Base-by-base conservation (phyloP, 2,888 invertebrate genomes). In the Entomobrya multifasciata region DNA sequence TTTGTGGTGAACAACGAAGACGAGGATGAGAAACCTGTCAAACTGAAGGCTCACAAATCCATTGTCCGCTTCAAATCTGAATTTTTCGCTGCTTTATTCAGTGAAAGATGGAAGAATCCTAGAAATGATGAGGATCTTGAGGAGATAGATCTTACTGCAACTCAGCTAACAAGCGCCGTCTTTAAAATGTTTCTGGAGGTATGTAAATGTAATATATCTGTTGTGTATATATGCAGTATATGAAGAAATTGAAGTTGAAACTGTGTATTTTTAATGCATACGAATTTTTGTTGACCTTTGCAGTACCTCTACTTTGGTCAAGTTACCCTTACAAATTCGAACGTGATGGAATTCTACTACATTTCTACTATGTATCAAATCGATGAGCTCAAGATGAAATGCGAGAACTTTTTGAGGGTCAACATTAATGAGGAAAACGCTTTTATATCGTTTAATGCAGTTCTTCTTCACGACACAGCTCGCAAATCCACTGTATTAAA, bases 121-220 rank as follows among this genome's bases (percentile, higher is more conserved):
- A n/a, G n/a, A n/a, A n/a, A n/a, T n/a, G n/a, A n/a, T n/a, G n/a
- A n/a, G n/a, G 1, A 8, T 13, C 20, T 15, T 8, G 55, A 76
- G 15, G 55, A 55, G n/a, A 55, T 76, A 6, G 36, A 76, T 30
- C 27, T 76, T 15, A 76, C n/a, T 1, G 5, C 11, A 1, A n/a
- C 49, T 20, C 30, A 17, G 1, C 3, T 80, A n/a, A 6, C 3
- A 15, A 22, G 47, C 10, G n/a, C 10, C 0, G 80, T 65, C 30
- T 80, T 80, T 15, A 13, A 15, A 20, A 8, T n/a, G 6, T 80
- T 80, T 25, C 22, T 80, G 8, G 62, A 80, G 65, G 78, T 79
- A 60, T n/a, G n/a, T n/a, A n/a, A n/a, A n/a, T n/a, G n/a, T n/a
- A n/a, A n/a, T n/a, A n/a, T n/a, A n/a, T n/a, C n/a, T n/a, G n/a